Conservation (phyloP, 1,140 invertebrate genomes). For the Orius insidiosus region DNA sequence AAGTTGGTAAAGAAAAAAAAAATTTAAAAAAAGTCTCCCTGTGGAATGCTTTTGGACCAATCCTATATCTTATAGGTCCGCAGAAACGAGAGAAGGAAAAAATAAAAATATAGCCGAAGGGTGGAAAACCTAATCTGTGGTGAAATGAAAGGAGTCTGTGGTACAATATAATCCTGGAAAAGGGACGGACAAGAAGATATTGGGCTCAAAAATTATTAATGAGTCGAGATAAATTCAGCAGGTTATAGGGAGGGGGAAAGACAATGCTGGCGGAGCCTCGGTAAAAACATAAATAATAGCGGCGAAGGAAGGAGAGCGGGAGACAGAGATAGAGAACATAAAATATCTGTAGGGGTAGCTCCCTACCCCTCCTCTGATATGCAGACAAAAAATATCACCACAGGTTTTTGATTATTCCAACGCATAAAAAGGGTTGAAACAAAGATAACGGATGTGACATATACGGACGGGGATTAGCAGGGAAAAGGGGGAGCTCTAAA, state of each 20-base stretch:
- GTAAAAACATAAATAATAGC: conserved; percentile 19
- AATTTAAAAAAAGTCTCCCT: too few species aligned
- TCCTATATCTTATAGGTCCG: too few species aligned
- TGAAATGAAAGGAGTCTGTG: conserved; percentile 7
- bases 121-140: conserved; percentile 10
- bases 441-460: conserved; percentile 23
- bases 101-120: conserved; percentile 6
- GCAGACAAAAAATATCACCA: conserved; percentile 20
- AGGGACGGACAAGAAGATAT: conserved; percentile 15
- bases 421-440: conserved; percentile 23
- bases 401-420: conserved; percentile 22
- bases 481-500: conserved; percentile 13
- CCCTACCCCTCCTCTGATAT: conserved; percentile 17
- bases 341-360: conserved; percentile 15
- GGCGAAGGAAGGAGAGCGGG: conserved; percentile 14
- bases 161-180: conserved; percentile 4
- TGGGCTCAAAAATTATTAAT: conserved; percentile 17
- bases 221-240: conserved; percentile 18
- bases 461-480: conserved; percentile 18
- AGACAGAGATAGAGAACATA: conserved; percentile 10
- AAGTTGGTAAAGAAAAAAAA: too few species aligned
- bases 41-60: too few species aligned
- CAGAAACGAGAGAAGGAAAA: background rate
- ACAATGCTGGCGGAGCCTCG: conserved; percentile 9
- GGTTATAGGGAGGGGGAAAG: conserved; percentile 16